Evolutionary conservation across 2,113 vertebrate species (phyloP).

Genomic region (Planiliza haematocheilus): DNA sequence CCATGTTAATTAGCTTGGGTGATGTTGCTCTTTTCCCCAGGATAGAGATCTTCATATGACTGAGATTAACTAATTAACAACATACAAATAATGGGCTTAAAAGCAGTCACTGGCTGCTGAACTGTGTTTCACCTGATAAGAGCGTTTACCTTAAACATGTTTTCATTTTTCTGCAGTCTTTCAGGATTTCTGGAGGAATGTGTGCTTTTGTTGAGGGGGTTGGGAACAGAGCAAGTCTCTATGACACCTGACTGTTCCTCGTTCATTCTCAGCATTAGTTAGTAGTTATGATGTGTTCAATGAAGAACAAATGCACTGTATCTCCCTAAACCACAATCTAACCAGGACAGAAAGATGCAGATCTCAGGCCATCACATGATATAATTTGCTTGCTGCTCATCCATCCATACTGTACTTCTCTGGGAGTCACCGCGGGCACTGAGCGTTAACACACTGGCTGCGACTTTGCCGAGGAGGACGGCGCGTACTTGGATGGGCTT

Average conservation of each 20-base stretch:
- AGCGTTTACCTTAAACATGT: not conserved
- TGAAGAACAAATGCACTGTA: not conserved
- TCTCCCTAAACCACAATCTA: not conserved
- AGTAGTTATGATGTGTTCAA: not conserved
- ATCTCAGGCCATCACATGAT: not conserved
- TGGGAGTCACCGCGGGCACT: constrained; percentile 43
- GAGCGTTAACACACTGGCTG: constrained; percentile 42
- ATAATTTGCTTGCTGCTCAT: constrained; percentile 37
- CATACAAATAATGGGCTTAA: not conserved
- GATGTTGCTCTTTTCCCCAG: not conserved
- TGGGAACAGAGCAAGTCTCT: not conserved
- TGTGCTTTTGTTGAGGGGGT: not conserved
- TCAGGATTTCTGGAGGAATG: too few relatives aligned
- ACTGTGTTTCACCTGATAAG: not conserved
- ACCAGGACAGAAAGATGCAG: constrained; percentile 19
- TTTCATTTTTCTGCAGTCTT: not conserved
- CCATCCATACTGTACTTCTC: constrained; percentile 51
- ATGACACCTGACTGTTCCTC: not conserved
- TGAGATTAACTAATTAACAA: too few relatives aligned
- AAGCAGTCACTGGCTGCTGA: not conserved
- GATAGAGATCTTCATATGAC: not conserved
- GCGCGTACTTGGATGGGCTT: constrained; percentile 53
- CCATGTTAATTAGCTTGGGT: not conserved
- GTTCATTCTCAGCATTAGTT: not conserved
- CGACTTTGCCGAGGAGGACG: constrained; percentile 43